A percentile compares a stretch with the other conserved stretches of the same genome.
These are phyloP conservation scores for Egretta garzetta DNA, from an alignment of 2,113 vertebrate species.

Conservation along the genomic window DNA sequence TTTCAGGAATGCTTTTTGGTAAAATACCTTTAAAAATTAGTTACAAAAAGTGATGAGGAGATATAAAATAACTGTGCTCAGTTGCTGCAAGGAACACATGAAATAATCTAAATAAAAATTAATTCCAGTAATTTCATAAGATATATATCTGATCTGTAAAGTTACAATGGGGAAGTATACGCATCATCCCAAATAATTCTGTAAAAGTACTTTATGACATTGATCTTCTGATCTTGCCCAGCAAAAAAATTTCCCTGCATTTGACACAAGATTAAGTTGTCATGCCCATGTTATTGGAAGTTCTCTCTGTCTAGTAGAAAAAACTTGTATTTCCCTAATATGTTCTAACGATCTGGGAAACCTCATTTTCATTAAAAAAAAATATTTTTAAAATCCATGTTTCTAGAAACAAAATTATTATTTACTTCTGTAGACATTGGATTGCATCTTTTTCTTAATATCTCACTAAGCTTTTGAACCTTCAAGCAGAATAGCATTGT, in stretches of 20 bases:
- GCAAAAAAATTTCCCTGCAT: not conserved
- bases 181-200: not conserved
- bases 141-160: not conserved
- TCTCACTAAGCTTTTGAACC: not conserved
- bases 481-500: not conserved
- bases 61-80: not conserved
- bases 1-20: conserved; percentile 63
- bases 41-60: not conserved
- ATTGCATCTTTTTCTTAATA: not conserved
- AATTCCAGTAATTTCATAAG: not conserved
- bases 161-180: not conserved
- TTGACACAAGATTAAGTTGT: not conserved
- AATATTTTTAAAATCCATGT: not conserved
- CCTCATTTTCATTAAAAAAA: not conserved
- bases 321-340: not conserved
- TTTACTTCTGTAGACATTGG: not conserved
- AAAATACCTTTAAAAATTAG: conserved; percentile 26
- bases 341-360: rapidly evolving
- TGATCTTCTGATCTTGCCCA: not conserved
- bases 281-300: not conserved
- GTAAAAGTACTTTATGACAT: not conserved
- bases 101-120: not conserved
- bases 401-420: not conserved
- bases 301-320: not conserved
- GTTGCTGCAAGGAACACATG: not conserved